Evolutionary conservation across 2,797 vertebrate species (phyloP).

Genomic region (Mus minutoides): DNA sequence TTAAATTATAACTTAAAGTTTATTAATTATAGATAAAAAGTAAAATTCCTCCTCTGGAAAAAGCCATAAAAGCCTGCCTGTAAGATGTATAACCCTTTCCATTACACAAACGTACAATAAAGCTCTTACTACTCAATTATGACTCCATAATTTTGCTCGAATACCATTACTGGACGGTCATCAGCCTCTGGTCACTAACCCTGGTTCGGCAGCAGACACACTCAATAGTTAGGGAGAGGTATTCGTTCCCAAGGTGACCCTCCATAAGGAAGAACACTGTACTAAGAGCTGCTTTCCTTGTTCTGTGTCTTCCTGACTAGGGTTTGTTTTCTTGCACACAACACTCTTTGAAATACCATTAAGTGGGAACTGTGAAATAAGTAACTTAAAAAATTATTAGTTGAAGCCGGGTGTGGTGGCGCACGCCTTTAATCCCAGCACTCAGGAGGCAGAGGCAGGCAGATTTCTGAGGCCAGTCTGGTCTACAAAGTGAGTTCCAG

Average conservation of each 20-base stretch:
- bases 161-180: background rate
- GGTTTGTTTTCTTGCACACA: constrained; percentile 54
- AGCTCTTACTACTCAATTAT: background rate
- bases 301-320: constrained; percentile 8
- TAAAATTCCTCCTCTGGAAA: constrained; percentile 30
- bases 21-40: constrained; percentile 6
- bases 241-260: background rate
- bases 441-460: background rate
- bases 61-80: constrained; percentile 23
- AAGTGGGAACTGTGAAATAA: constrained; percentile 53
- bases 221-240: background rate
- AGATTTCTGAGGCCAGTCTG: background rate
- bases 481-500: background rate
- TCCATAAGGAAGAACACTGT: background rate
- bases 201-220: background rate
- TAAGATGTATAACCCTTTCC: background rate
- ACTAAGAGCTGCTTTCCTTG: constrained; percentile 27
- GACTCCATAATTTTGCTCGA: background rate
- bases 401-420: background rate
- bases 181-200: background rate
- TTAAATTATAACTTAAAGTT: constrained; percentile 18
- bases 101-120: background rate
- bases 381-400: background rate
- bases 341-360: constrained; percentile 17
- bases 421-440: background rate